Percentiles rank a stretch among this genome's conserved stretches.
phyloP scores from a whole-genome alignment of 2,797 vertebrate species.

The Calcarius lapponicus region DNA sequence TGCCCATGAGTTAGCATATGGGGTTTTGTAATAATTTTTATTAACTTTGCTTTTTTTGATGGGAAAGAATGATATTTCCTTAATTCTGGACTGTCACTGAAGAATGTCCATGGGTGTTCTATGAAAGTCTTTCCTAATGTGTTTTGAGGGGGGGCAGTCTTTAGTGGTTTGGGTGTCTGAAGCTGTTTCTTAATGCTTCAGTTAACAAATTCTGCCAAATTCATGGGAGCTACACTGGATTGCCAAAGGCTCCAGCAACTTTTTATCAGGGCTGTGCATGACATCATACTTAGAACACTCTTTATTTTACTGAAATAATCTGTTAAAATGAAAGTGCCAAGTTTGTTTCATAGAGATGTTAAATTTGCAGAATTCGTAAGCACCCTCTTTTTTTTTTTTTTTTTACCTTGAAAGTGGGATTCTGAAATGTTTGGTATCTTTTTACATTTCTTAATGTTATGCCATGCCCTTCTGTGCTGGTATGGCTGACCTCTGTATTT shows the following conservation, averaged over 20 bases:
- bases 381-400: background rate
- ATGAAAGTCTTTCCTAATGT: background rate
- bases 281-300: background rate
- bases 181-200: background rate
- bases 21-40: background rate
- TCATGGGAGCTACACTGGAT: background rate
- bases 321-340: background rate
- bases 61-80: background rate
- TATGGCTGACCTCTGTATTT: background rate
- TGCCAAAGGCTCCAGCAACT: fast-evolving
- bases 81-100: background rate
- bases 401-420: background rate
- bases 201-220: background rate
- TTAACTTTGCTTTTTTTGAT: background rate
- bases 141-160: background rate
- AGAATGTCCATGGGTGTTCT: background rate
- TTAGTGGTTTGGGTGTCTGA: background rate
- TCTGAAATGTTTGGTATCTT: background rate
- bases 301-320: background rate
- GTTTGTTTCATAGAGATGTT: background rate
- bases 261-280: background rate
- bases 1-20: background rate
- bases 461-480: background rate
- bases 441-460: background rate
- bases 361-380: background rate